Percentiles rank a stretch among this genome's conserved stretches.
These are phyloP conservation scores for Drosophila repleta DNA, from an alignment of 1,140 invertebrate species.

Conservation along the genomic window DNA sequence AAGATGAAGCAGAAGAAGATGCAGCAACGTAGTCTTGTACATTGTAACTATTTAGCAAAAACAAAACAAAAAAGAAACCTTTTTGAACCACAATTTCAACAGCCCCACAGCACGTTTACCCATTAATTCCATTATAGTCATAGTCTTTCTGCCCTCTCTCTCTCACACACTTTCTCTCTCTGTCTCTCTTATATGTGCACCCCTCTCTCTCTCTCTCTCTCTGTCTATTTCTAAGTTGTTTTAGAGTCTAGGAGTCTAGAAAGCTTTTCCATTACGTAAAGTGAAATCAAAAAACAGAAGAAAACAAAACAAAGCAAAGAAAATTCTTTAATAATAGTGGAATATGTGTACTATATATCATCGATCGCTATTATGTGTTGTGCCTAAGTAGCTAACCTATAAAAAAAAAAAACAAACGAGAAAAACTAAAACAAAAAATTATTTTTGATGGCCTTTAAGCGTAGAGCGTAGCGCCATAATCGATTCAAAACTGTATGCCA, in stretches of 20 bases:
- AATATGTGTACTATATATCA: constrained; percentile 44
- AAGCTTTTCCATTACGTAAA: constrained; percentile 20
- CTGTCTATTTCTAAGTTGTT: not conserved
- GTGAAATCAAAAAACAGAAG: constrained; percentile 21
- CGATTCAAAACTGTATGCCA: constrained; percentile 12
- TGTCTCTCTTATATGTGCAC: constrained; percentile 19
- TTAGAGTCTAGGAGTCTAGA: constrained; percentile 4
- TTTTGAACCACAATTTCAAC: constrained; percentile 10
- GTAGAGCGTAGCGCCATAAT: constrained; percentile 28
- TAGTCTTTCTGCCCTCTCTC: constrained; percentile 16
- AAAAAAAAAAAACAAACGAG: not conserved
- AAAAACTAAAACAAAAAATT: constrained; percentile 10
- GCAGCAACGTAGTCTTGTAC: constrained; percentile 64
- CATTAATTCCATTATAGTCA: constrained; percentile 33
- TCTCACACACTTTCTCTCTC: constrained; percentile 13
- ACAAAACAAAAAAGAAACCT: not conserved
- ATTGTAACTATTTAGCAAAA: constrained; percentile 52
- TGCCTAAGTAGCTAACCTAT: constrained; percentile 50
- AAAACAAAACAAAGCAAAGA: not conserved
- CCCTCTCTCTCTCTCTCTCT: constrained; percentile 12
- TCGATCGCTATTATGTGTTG: constrained; percentile 48
- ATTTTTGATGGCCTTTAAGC: constrained; percentile 47
- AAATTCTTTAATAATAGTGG: constrained; percentile 28
- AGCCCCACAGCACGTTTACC: constrained; percentile 31
- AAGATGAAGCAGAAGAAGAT: not conserved